Conservation (phyloP, 1,140 invertebrate genomes). For the Diorhabda elongata region DNA sequence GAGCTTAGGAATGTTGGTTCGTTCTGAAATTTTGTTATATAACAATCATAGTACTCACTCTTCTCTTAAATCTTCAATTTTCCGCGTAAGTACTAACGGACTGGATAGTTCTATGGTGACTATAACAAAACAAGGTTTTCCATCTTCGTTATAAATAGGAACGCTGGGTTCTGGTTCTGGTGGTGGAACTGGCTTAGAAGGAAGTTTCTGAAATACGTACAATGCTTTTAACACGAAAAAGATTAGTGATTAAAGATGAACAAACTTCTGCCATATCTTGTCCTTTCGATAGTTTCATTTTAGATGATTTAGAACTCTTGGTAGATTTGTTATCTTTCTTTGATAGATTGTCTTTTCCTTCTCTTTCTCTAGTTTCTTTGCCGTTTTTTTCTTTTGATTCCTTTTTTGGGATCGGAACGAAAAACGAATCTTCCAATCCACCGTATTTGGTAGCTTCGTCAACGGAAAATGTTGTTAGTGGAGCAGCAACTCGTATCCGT, state of each 20-base stretch:
- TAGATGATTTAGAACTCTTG: constrained; percentile 26
- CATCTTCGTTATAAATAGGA: constrained; percentile 33
- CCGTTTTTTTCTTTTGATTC: constrained; percentile 4
- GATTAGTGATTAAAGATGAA: not conserved
- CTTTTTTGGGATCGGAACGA: constrained; percentile 29
- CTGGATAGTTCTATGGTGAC: constrained; percentile 37
- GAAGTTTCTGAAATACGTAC: constrained; percentile 14
- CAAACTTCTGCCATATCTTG: not conserved
- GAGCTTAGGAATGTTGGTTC: too few species aligned
- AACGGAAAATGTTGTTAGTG: constrained; percentile 35
- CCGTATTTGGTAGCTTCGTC: constrained; percentile 29
- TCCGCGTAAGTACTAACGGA: constrained; percentile 26
- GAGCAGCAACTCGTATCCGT: constrained; percentile 31
- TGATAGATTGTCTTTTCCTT: not conserved
- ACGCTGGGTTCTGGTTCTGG: constrained; percentile 33
- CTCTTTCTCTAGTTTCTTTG: constrained; percentile 1
- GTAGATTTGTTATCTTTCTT: constrained; percentile 25
- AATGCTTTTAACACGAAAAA: constrained; percentile 14
- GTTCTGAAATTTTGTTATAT: too few species aligned
- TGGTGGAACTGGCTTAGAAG: constrained; percentile 21
- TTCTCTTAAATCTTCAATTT: constrained; percentile 31
- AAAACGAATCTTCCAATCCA: constrained; percentile 35
- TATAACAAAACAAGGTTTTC: constrained; percentile 36
- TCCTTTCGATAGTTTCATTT: constrained; percentile 15
- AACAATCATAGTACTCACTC: constrained; percentile 11